phyloP scores from a whole-genome alignment of 2,797 vertebrate genomes.

The Crax fasciolata region DNA sequence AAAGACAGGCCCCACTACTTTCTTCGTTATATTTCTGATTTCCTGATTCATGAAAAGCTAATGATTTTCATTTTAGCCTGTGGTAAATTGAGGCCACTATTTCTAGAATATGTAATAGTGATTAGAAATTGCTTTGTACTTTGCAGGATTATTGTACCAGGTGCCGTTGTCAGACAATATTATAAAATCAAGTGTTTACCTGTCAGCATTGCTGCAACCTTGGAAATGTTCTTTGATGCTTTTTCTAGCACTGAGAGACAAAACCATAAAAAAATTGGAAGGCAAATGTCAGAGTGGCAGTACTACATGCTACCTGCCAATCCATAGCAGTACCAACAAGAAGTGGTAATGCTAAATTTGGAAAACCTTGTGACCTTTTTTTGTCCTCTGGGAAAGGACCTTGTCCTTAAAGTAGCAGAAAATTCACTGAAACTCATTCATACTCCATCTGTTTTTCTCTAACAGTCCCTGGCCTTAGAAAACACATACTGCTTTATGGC shows the following conservation, averaged over 20 bases:
- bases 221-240: neutral
- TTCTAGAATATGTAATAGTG: neutral
- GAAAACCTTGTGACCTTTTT: neutral
- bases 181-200: neutral
- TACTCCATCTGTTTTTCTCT: neutral
- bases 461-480: neutral
- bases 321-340: neutral
- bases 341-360: neutral
- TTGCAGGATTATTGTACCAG: neutral
- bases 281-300: neutral
- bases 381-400: neutral
- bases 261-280: neutral
- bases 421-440: neutral
- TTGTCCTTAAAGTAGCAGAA: neutral
- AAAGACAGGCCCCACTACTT: neutral
- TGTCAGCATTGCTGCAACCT: neutral
- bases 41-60: neutral
- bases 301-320: neutral
- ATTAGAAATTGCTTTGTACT: slow-evolving; percentile 1
- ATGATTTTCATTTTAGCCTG: neutral
- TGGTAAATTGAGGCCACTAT: neutral
- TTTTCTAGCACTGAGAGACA: slow-evolving; percentile 1
- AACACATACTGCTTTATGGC: neutral
- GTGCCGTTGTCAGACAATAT: neutral
- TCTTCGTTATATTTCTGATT: slow-evolving; percentile 4